Evolutionary conservation across 2,888 invertebrate genomes (phyloP), one percentile per base, ranked within the genome.

Genomic region (Tipula confusa): DNA sequence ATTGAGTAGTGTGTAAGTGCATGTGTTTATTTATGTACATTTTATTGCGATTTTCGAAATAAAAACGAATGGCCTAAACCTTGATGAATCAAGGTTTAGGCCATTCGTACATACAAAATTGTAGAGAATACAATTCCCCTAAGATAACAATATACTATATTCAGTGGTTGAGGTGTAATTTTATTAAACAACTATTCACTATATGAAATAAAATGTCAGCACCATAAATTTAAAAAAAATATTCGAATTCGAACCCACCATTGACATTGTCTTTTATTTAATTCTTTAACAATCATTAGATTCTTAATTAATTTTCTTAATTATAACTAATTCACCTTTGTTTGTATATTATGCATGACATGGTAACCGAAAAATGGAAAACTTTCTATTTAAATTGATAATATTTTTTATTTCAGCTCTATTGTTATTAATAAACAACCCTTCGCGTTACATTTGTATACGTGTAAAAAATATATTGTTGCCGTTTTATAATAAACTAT

Each of bases 21-120:
- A n/a, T n/a, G 9, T 24, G 2, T 64, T 11, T 24, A 9, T 64
- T 24, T 9, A 24, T 64, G 24, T 64, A 64, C 18, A 80, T 80
- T 31, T 80, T 29, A 29, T 80, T 80, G 29, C 80, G 80, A 80
- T 80, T 80, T 80, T 80, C 80, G 29, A 80, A 31, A 29, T 29
- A 29, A 80, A n/a, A n/a, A n/a, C n/a, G n/a, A n/a, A n/a, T n/a
- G n/a, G n/a, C n/a, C n/a, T n/a, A n/a, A n/a, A n/a, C n/a, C n/a
- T n/a, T 33, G 33, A 33, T n/a, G 64, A 24, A 24, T 38, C 24
- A 24, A 24, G 64, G 1, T 24, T 11, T 24, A 9, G 4, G 18
- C 64, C 11, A 64, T 64, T 64, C 64, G 24, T 24, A 24, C 0
- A 1, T 24, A 9, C 24, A 2, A 64, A n/a, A n/a, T n/a, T n/a